Percentiles rank a stretch among this genome's conserved stretches.
phyloP scores from a whole-genome alignment of 2,113 vertebrate genomes.

The Arvicanthis niloticus region DNA sequence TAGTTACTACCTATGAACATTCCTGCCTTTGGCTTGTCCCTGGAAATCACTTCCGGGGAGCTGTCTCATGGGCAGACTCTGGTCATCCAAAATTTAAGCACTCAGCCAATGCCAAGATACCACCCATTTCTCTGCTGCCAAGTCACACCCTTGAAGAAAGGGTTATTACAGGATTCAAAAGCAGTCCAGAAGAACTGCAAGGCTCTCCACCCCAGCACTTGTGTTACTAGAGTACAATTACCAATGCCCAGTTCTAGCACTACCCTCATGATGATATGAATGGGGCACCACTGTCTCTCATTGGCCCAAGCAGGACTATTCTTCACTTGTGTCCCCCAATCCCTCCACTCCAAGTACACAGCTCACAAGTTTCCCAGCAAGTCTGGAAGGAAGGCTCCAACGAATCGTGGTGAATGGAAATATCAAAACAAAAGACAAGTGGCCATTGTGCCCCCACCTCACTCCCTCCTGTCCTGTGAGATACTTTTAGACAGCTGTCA shows the following conservation, averaged over 20 bases:
- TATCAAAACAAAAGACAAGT: constrained; percentile 63
- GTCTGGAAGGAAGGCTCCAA: constrained; percentile 61
- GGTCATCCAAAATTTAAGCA: constrained; percentile 43
- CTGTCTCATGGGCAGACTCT: neutral
- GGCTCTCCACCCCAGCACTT: neutral
- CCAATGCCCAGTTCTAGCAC: neutral
- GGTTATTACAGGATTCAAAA: neutral
- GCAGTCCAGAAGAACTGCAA: neutral
- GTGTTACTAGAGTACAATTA: neutral
- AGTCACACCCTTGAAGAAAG: constrained; percentile 25
- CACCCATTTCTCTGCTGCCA: constrained; percentile 48
- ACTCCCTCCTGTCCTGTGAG: constrained; percentile 57
- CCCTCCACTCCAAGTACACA: neutral
- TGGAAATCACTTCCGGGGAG: constrained; percentile 49
- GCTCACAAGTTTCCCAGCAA: constrained; percentile 44
- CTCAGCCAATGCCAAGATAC: constrained; percentile 38
- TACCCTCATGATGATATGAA: neutral
- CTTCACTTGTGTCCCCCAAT: too few relatives aligned
- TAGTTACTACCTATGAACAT: neutral
- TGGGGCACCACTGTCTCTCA: constrained; percentile 2
- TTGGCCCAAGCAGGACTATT: neutral
- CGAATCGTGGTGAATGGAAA: constrained; percentile 61
- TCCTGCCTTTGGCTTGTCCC: neutral
- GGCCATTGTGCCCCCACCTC: neutral
- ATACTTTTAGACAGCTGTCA: constrained; percentile 57